These are phyloP conservation scores for Pelodiscus sinensis DNA, from an alignment of 2,113 vertebrate genomes.

Conservation along the genomic window DNA sequence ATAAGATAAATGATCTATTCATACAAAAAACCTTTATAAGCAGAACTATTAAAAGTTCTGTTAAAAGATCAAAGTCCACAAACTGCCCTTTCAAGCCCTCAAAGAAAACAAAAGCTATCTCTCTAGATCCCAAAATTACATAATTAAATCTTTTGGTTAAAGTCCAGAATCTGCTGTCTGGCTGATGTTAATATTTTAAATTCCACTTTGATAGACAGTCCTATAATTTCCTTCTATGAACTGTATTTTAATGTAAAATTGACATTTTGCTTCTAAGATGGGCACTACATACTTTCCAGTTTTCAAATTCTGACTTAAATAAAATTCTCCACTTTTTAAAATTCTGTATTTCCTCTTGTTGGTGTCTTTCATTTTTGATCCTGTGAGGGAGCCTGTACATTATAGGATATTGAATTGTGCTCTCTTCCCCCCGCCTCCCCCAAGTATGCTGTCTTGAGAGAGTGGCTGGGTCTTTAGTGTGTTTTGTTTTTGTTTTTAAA, in stretches of 20 bases:
- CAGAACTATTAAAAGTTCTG: slow-evolving; percentile 63
- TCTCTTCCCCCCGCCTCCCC: fast-evolving
- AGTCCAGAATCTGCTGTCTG: background rate
- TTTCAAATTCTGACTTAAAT: background rate
- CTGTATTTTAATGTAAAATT: background rate
- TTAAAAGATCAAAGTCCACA: slow-evolving; percentile 62
- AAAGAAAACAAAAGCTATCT: background rate
- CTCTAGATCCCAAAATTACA: background rate
- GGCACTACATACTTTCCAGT: background rate
- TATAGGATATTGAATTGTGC: background rate
- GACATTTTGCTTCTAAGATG: background rate
- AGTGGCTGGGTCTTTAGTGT: background rate
- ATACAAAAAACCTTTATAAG: slow-evolving; percentile 17
- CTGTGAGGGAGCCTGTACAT: background rate
- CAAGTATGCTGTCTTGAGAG: fast-evolving
- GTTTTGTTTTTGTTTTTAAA: too few species aligned
- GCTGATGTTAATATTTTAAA: background rate
- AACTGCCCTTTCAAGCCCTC: background rate
- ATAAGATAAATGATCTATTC: background rate
- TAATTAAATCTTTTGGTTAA: background rate
- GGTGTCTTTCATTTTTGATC: fast-evolving
- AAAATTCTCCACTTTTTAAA: background rate
- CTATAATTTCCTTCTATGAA: background rate
- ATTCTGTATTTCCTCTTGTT: background rate
- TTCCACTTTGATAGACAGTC: background rate